phyloP scores from a whole-genome alignment of 1,140 invertebrate species.

The Hirudo medicinalis region DNA sequence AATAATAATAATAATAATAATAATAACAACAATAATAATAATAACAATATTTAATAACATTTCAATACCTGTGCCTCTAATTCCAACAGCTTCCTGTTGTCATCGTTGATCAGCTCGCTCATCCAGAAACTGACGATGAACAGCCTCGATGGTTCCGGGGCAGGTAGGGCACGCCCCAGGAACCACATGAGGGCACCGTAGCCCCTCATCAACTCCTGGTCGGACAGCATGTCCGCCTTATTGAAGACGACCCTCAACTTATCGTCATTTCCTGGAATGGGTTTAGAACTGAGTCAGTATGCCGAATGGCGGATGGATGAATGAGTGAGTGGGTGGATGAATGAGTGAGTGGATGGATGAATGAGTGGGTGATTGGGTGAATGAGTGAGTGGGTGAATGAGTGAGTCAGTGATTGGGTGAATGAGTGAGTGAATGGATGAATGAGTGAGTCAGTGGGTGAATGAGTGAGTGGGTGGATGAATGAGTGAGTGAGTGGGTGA shows the following conservation, averaged over 20 bases:
- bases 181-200: conserved; percentile 98
- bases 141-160: conserved; percentile 92
- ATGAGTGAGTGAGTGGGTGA: not conserved
- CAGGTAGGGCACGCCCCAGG: conserved; percentile 65
- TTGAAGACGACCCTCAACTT: conserved; percentile 88
- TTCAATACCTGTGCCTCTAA: conserved; percentile 61
- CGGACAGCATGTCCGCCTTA: conserved; percentile 96
- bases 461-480: not conserved
- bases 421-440: too few relatives aligned
- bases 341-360: not conserved
- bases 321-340: not conserved
- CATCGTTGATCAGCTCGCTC: conserved; percentile 72
- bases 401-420: too few relatives aligned
- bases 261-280: not conserved
- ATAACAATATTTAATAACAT: not conserved
- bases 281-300: too few relatives aligned
- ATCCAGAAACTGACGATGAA: conserved; percentile 98
- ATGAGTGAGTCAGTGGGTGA: not conserved
- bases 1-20: not conserved
- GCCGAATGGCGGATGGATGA: not conserved
- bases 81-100: conserved; percentile 67
- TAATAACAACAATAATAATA: not conserved
- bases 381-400: not conserved
- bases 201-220: conserved; percentile 93
- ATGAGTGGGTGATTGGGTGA: not conserved